A percentile compares a stretch with the other conserved stretches of the same genome.
phyloP scores from a whole-genome alignment of 2,888 invertebrate species.

The Blera fallax region DNA sequence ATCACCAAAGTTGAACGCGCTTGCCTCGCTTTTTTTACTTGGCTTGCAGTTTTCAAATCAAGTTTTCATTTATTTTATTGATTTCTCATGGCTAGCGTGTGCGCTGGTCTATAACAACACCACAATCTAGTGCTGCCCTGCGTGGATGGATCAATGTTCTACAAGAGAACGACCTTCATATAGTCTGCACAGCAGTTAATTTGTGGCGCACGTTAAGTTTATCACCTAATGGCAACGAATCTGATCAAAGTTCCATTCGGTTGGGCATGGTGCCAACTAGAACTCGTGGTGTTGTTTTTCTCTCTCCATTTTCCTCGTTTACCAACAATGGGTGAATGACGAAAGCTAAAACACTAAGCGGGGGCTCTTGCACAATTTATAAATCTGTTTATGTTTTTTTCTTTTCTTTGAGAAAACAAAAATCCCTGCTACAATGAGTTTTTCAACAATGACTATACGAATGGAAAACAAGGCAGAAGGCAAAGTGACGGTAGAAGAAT shows the following conservation, averaged over 20 bases:
- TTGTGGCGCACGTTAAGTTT: slow-evolving; percentile 27
- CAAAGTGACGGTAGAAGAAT: background rate
- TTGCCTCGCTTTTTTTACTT: background rate
- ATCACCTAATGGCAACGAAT: slow-evolving; percentile 31
- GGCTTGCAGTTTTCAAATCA: slow-evolving; percentile 30
- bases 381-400: background rate
- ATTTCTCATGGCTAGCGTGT: slow-evolving; percentile 23
- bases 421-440: background rate
- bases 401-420: background rate
- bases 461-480: background rate
- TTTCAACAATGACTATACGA: background rate
- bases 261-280: slow-evolving; percentile 37
- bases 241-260: slow-evolving; percentile 9
- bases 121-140: slow-evolving; percentile 10
- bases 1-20: background rate
- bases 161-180: slow-evolving; percentile 44
- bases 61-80: slow-evolving; percentile 36
- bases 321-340: slow-evolving; percentile 10
- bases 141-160: slow-evolving; percentile 45
- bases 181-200: slow-evolving; percentile 20
- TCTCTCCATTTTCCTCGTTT: background rate
- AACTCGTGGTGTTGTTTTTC: background rate
- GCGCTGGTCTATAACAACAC: slow-evolving; percentile 21
- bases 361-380: background rate
- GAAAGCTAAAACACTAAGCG: background rate